Evolutionary conservation across 1,140 invertebrate genomes (phyloP), one percentile per base, ranked within the genome.

Genomic region (Dryas iulia): DNA sequence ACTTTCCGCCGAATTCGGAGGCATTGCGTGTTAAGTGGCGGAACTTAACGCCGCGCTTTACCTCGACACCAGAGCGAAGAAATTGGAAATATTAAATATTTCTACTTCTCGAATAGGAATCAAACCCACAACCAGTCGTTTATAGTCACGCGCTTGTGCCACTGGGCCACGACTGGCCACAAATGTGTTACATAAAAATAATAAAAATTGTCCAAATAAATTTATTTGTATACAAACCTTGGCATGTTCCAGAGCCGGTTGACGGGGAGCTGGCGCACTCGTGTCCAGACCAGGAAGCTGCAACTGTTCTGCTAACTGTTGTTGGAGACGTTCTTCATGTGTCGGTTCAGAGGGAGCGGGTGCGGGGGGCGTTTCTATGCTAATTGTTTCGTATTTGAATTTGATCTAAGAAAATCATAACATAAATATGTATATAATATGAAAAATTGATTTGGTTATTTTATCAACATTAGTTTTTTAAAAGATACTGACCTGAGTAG

Each of bases 251-350:
- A 83, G 67, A 21, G 76, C 77, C 28, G 83, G 86, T 52, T 74
- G 88, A 73, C 69, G 77, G 52, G 74, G 76, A 30, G 76, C 63
- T 2, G 93, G 92, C 12, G 93, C 94, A 12, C 95, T 94, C 62
- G 95, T 94, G 65, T 95, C 95, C 56, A 97, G 93, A 7, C 95
- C 95, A 7, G 96, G 96, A 65, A 97, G 92, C 79, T 97, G 95
- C 7, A 97, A 90, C 80, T 97, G 96, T 67, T 96, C 95, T 6
- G 96, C 96, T 57, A 97, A 89, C 80, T 97, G 96, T 74, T 94
- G 95, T 90, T 97, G 96, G 72, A 97, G 93, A 68, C 95, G 94
- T 72, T 97, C 96, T 81, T 97, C 96, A 47, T 86, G 92, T 60
- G 89, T 93, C 76, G 76, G 89, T 74, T 73, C 92, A 65, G 78